A percentile compares a stretch with the other conserved stretches of the same genome.
These are phyloP conservation scores for Oopsacas minuta DNA, from an alignment of 37 sponge, comb jelly and placozoan species.

Conservation along the genomic window DNA sequence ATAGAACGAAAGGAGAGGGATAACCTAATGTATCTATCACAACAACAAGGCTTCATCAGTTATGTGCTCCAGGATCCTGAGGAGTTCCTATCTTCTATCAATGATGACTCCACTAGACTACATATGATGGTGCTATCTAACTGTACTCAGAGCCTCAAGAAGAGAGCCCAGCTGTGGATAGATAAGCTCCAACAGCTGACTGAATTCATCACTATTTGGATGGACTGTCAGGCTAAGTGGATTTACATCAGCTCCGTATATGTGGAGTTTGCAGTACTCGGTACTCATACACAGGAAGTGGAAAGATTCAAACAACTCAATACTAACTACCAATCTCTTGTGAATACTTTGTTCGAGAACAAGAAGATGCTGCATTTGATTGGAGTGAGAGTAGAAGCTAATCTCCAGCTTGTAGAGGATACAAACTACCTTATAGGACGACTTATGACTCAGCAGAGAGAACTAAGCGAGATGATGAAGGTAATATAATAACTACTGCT, in stretches of 20 bases:
- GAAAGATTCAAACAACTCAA: constrained; percentile 5
- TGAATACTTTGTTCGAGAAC: background rate
- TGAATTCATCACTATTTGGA: background rate
- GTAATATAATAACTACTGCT: background rate
- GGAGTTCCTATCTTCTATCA: background rate
- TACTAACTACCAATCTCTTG: background rate
- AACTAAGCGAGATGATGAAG: background rate
- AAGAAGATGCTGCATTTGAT: background rate
- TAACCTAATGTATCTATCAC: background rate
- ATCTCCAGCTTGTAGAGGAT: background rate
- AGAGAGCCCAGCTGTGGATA: background rate
- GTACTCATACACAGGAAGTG: background rate
- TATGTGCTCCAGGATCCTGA: background rate
- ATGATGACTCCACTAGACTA: background rate
- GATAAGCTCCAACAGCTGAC: background rate
- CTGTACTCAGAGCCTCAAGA: background rate
- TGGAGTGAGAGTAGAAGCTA: background rate
- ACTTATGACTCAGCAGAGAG: background rate
- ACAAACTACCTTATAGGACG: background rate
- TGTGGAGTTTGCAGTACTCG: background rate
- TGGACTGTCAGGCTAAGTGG: background rate
- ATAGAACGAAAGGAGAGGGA: background rate
- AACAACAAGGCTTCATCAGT: background rate
- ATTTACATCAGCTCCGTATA: background rate
- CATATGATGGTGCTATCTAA: background rate